Base-by-base conservation (phyloP, 1,140 invertebrate species). In the Zophobas atratus region DNA sequence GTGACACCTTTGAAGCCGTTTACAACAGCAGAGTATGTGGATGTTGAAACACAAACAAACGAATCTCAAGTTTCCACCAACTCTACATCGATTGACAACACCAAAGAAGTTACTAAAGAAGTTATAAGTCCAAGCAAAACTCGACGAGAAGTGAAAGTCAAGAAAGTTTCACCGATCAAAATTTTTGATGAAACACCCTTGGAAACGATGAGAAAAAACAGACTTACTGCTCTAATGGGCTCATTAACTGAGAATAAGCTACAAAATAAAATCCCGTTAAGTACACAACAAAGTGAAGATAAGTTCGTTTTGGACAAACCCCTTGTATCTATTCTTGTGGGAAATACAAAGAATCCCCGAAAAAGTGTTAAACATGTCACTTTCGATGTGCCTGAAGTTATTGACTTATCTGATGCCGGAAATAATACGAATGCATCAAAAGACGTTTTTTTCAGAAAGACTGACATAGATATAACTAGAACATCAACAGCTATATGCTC, bases 351-450 rank as follows among this genome's bases (percentile, higher is more conserved):
- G 38, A 41, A 46, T 32, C 60, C 60, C 6, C 43, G 63, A 1
- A 84, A 84, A 77, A 57, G 71, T 48, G 78, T 79, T 32, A 84
- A 80, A 77, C 83, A 84, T 77, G 83, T 84, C 33, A 80, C 77
- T 33, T 84, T 84, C 72, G 77, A 79, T 71, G 33, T 82, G 43
- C 71, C 81, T 33, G 38, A 57, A 32, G 32, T 39, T 41, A 39
- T 20, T 6, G n/a, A n/a, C 43, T 67, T 39, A 38, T 41, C 39
- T 67, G 3, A 2, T 33, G 56, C 6, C 39, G 8, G n/a, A 20
- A 36, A n/a, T 67, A 43, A 0, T 41, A 33, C 20, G 6, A 8
- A 6, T 8, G 6, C 33, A 36, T 35, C 36, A 35, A 60, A 6
- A 2, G 56, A 60, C n/a, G 35, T 35, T 55, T 43, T 20, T 51